These are phyloP conservation scores for Ctenoplectra terminalis DNA, from an alignment of 1,140 invertebrate species.

Conservation along the genomic window DNA sequence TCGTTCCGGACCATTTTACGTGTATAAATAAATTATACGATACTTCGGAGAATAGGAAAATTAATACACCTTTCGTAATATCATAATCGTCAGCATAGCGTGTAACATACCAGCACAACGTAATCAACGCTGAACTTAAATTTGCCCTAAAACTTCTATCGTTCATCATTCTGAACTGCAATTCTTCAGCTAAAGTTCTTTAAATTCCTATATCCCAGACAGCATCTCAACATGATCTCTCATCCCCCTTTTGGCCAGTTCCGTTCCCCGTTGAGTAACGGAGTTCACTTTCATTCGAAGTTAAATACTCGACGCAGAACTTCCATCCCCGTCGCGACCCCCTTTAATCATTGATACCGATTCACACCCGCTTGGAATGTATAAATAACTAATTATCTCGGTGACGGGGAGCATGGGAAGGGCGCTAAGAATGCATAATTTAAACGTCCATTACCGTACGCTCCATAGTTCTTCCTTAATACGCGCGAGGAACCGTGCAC, in stretches of 20 bases:
- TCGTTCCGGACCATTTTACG: no score
- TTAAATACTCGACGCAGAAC: constrained; percentile 75
- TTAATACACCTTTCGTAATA: no score
- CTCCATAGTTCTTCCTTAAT: constrained; percentile 64
- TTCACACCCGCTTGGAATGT: constrained; percentile 76
- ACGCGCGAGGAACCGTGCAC: constrained; percentile 50
- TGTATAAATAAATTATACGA: no score
- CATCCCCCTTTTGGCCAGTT: neutral
- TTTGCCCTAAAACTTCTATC: neutral
- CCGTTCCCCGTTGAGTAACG: constrained; percentile 7
- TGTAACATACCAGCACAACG: no score
- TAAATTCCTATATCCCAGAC: constrained; percentile 65
- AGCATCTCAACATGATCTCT: constrained; percentile 49
- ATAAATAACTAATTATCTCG: constrained; percentile 78
- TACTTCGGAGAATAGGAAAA: no score
- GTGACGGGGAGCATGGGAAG: constrained; percentile 41
- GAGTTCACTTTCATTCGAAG: constrained; percentile 65
- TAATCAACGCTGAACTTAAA: neutral
- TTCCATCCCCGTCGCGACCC: constrained; percentile 46
- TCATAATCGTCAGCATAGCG: no score
- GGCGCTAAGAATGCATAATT: constrained; percentile 74
- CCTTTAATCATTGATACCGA: constrained; percentile 77
- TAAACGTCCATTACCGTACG: constrained; percentile 75
- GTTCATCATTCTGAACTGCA: neutral
- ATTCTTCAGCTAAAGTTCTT: constrained; percentile 50